Conservation (phyloP, 2,888 invertebrate genomes). For the Thera britannica region DNA sequence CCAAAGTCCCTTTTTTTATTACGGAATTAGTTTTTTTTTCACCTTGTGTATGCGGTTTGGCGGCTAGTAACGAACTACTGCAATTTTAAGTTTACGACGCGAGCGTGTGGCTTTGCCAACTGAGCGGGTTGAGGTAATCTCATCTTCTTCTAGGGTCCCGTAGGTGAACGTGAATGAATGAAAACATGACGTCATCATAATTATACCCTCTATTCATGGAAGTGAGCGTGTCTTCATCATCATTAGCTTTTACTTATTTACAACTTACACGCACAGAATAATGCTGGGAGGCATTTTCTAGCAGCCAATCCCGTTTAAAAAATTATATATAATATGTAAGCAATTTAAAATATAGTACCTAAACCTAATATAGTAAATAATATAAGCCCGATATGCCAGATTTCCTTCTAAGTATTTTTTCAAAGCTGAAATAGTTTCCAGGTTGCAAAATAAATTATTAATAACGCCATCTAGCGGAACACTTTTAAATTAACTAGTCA, state of each 20-base stretch:
- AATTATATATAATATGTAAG: no score
- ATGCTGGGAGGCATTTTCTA: background rate
- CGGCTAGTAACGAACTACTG: constrained; percentile 44
- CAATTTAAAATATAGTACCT: no score
- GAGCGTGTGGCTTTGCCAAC: constrained; percentile 33
- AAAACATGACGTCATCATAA: background rate
- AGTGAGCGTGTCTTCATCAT: background rate
- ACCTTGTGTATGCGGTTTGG: constrained; percentile 34
- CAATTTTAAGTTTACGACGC: constrained; percentile 53
- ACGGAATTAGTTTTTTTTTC: background rate
- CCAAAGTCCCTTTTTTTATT: no score
- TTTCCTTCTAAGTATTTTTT: no score
- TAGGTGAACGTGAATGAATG: constrained; percentile 6
- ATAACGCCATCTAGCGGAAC: constrained; percentile 23
- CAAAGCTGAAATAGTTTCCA: background rate
- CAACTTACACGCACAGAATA: background rate
- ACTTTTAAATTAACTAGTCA: background rate
- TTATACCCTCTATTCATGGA: background rate
- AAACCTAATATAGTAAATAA: no score
- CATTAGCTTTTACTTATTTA: background rate
- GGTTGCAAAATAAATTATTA: background rate
- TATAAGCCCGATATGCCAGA: no score
- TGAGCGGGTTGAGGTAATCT: constrained; percentile 23
- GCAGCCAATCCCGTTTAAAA: background rate
- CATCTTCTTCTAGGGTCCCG: constrained; percentile 17